A percentile compares a stretch with the other conserved stretches of the same genome.
These are phyloP conservation scores for Callosobruchus maculatus DNA, from an alignment of 2,888 invertebrate species.

Conservation along the genomic window DNA sequence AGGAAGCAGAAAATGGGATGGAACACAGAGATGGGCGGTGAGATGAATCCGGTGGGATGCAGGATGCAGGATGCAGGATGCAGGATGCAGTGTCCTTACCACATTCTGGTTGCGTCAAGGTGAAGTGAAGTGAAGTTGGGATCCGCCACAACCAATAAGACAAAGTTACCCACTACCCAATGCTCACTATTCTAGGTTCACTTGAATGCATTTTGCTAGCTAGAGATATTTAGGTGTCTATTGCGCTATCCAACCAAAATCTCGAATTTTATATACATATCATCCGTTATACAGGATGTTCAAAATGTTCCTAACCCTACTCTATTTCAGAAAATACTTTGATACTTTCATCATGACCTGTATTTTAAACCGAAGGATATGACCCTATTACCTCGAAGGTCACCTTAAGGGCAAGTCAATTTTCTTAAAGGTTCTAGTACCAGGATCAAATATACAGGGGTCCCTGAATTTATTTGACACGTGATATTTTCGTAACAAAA, in stretches of 20 bases:
- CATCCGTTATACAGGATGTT: too few species aligned
- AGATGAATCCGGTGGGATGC: neutral
- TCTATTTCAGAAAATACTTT: too few species aligned
- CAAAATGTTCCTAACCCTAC: too few species aligned
- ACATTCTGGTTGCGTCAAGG: slow-evolving; percentile 51
- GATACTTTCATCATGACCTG: too few species aligned
- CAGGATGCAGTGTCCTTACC: slow-evolving; percentile 49
- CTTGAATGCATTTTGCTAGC: neutral
- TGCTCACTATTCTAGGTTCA: slow-evolving; percentile 26
- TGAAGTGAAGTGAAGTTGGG: slow-evolving; percentile 49
- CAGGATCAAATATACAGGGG: too few species aligned
- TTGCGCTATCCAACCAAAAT: neutral
- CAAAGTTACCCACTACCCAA: slow-evolving; percentile 51
- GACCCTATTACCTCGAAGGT: too few species aligned
- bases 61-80: slow-evolving; percentile 16
- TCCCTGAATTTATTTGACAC: too few species aligned
- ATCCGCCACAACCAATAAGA: slow-evolving; percentile 52
- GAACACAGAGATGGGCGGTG: neutral
- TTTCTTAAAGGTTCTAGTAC: too few species aligned
- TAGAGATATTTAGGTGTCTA: neutral
- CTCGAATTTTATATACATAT: neutral
- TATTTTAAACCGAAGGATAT: too few species aligned
- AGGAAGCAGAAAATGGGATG: neutral
- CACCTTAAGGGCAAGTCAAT: too few species aligned
- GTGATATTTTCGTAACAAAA: too few species aligned